Conservation (phyloP, 2,888 invertebrate species). For the Argyresthia albistria region DNA sequence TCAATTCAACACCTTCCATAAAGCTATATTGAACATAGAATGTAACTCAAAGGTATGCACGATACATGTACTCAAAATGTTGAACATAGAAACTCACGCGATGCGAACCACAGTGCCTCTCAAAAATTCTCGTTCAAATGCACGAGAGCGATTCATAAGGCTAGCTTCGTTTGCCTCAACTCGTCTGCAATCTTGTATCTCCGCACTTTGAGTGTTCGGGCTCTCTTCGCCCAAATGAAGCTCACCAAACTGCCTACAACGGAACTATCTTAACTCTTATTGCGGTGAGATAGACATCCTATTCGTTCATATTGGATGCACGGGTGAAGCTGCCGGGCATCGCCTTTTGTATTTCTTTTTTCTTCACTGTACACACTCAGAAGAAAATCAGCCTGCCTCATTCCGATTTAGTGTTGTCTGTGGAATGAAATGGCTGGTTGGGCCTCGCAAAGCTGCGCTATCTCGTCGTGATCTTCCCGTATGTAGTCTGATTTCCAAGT, state of each 20-base stretch:
- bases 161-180: conserved; percentile 60
- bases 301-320: conserved; percentile 20
- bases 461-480: conserved; percentile 1
- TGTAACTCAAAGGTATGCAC: conserved; percentile 8
- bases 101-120: conserved; percentile 19
- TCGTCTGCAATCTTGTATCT: conserved; percentile 63
- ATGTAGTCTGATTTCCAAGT: background rate
- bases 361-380: conserved; percentile 17
- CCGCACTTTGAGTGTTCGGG: conserved; percentile 63
- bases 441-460: conserved; percentile 38
- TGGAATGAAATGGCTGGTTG: conserved; percentile 4
- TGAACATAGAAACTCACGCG: conserved; percentile 18
- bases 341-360: conserved; percentile 61
- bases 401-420: conserved; percentile 9
- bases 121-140: conserved; percentile 42
- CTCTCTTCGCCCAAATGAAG: conserved; percentile 62
- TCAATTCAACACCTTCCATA: background rate
- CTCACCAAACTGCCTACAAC: conserved; percentile 45
- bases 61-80: too few relatives aligned
- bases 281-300: conserved; percentile 22
- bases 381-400: conserved; percentile 5
- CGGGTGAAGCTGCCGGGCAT: conserved; percentile 30
- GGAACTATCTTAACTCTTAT: conserved; percentile 28
- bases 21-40: background rate
- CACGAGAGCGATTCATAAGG: conserved; percentile 54